Evolutionary conservation across 1,140 invertebrate species (phyloP).

Genomic region (Zaprionus inermis): DNA sequence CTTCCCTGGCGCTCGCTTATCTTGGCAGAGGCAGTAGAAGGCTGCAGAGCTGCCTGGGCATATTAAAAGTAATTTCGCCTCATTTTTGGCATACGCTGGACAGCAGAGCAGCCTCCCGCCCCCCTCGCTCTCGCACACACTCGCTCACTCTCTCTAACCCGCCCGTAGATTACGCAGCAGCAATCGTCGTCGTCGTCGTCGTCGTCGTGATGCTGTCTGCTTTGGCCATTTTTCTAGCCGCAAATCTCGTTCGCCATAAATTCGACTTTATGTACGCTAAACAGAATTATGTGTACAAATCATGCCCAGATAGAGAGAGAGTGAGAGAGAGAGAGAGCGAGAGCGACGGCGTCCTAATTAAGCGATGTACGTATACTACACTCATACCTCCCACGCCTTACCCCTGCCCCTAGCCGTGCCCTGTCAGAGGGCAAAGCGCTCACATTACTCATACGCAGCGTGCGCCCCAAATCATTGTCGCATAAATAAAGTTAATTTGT

Average conservation of each 20-base stretch:
- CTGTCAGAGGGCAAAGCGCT: constrained; percentile 45
- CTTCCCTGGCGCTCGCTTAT: constrained; percentile 8
- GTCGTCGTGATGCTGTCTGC: constrained; percentile 22
- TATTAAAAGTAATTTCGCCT: constrained; percentile 79
- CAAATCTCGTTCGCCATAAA: constrained; percentile 76
- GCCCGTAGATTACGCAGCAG: constrained; percentile 71
- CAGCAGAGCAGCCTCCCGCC: neutral
- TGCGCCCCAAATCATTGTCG: constrained; percentile 74
- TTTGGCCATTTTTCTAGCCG: constrained; percentile 50
- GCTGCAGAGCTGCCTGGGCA: constrained; percentile 40
- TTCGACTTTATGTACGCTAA: constrained; percentile 80
- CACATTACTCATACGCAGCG: constrained; percentile 76
- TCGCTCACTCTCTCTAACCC: constrained; percentile 8
- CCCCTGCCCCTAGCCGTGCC: neutral
- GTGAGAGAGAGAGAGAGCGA: no score
- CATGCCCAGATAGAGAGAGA: constrained; percentile 36
- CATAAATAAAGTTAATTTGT: constrained; percentile 80
- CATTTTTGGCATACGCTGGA: constrained; percentile 73
- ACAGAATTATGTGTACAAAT: constrained; percentile 77
- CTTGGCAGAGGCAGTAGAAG: neutral
- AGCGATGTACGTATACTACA: constrained; percentile 6
- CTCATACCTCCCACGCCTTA: no score
- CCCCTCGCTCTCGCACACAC: no score
- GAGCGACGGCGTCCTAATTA: constrained; percentile 58
- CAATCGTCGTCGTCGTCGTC: no score